These are phyloP conservation scores for Rhyacophila evoluta DNA, from an alignment of 2,888 invertebrate genomes.

Conservation along the genomic window DNA sequence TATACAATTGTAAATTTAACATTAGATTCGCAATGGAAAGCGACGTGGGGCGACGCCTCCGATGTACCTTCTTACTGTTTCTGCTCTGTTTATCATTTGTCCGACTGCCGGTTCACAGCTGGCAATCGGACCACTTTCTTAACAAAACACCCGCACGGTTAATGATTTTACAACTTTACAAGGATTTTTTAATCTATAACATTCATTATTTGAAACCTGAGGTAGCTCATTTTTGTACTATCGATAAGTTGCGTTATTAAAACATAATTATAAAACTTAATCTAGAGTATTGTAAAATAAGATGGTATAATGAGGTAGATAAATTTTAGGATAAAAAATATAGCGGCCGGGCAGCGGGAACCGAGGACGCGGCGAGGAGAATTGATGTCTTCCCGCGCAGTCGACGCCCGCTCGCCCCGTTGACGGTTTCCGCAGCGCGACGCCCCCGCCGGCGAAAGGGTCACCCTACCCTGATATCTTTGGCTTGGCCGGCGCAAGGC, in stretches of 20 bases:
- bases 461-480: slow-evolving; percentile 54
- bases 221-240: slow-evolving; percentile 70
- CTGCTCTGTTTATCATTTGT: background rate
- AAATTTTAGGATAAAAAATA: slow-evolving; percentile 59
- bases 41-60: background rate
- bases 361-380: slow-evolving; percentile 13
- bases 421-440: slow-evolving; percentile 32
- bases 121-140: background rate
- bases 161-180: slow-evolving; percentile 38
- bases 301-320: slow-evolving; percentile 66
- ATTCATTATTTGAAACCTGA: slow-evolving; percentile 66
- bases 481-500: slow-evolving; percentile 51
- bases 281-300: slow-evolving; percentile 55
- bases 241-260: slow-evolving; percentile 58
- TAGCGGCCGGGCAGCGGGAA: slow-evolving; percentile 45
- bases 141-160: slow-evolving; percentile 8
- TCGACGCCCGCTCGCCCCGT: background rate
- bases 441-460: slow-evolving; percentile 46
- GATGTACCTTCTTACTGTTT: background rate
- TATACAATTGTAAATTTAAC: slow-evolving; percentile 32
- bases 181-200: slow-evolving; percentile 56
- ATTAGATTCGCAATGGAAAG: slow-evolving; percentile 39
- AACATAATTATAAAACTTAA: slow-evolving; percentile 55
- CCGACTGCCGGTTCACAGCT: slow-evolving; percentile 4
- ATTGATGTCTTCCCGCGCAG: background rate